Base-by-base conservation (phyloP, 1,140 invertebrate species). In the Aphelinus atriplicis region DNA sequence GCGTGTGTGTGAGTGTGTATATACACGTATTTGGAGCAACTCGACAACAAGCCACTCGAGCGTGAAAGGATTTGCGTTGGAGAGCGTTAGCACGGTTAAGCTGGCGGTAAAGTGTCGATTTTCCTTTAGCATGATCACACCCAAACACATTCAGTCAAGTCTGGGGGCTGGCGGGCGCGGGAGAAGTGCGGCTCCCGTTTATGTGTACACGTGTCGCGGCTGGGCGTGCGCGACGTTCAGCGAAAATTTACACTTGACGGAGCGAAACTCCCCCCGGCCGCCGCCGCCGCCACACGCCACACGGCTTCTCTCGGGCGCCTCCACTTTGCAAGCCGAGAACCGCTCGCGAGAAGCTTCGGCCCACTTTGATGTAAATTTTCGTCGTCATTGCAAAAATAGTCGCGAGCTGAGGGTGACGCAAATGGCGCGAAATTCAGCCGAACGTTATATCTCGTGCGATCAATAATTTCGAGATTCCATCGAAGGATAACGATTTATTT, bases 41-140 rank as follows among this genome's bases (percentile, higher is more conserved):
- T 69, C 47, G 57, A 43, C 55, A 63, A 57, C 57, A 65, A 71
- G 62, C 66, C 51, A 75, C 66, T 75, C 47, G 53, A 65, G 61
- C 47, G 47, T 75, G 61, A 64, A 75, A 75, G 73, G 61, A 75
- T 69, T 69, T 73, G 57, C 55, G 55, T 57, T 53, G 43, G 55
- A 57, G 48, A 73, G 63, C 56, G 55, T 67, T 73, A 60, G 62
- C 46, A 47, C 71, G 63, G 46, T 66, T 69, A 69, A 75, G 73
- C 73, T 69, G 61, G 53, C 61, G 66, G 65, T 50, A 70, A 69
- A 75, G 66, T 75, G 73, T 64, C 73, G 66, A 75, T 57, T 64
- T 61, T 69, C 64, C 60, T 69, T 53, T 46, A 64, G 66, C 73
- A 68, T 64, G 60, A 75, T 69, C 66, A 70, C 46, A 10, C 53